phyloP scores from a whole-genome alignment of 2,888 invertebrate genomes.

The Drosophila siamana region DNA sequence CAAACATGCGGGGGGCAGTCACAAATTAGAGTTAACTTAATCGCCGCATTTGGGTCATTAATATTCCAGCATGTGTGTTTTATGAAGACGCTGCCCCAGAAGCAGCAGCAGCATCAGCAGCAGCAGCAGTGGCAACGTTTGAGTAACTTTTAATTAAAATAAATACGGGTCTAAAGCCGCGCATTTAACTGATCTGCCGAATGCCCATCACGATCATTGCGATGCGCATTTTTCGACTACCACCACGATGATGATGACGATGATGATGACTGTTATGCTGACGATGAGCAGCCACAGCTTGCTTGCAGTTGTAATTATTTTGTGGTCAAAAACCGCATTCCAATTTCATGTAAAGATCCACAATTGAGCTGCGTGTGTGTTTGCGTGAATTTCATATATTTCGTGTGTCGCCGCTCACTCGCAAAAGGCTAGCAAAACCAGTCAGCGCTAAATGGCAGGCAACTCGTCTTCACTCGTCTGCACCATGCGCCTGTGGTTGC shows the following conservation, averaged over 20 bases:
- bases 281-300: constrained; percentile 15
- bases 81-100: constrained; percentile 45
- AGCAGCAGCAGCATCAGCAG: constrained; percentile 21
- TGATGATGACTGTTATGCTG: constrained; percentile 5
- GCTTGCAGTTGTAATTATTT: constrained; percentile 40
- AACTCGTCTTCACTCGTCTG: constrained; percentile 48
- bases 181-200: constrained; percentile 7
- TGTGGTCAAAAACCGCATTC: constrained; percentile 72
- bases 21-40: constrained; percentile 54
- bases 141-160: constrained; percentile 69
- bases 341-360: constrained; percentile 40
- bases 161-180: constrained; percentile 15
- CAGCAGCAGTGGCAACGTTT: constrained; percentile 35
- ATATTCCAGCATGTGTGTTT: constrained; percentile 29
- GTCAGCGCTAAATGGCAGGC: constrained; percentile 26
- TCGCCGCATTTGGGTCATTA: constrained; percentile 50
- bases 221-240: background rate
- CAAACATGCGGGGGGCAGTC: background rate
- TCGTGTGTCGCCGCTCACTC: constrained; percentile 70
- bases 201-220: constrained; percentile 7
- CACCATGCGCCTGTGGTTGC: background rate
- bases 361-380: constrained; percentile 16
- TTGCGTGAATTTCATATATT: constrained; percentile 56
- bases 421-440: constrained; percentile 61
- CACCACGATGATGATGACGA: background rate